phyloP scores from a whole-genome alignment of 2,888 invertebrate genomes.

The Resseliella maxima region DNA sequence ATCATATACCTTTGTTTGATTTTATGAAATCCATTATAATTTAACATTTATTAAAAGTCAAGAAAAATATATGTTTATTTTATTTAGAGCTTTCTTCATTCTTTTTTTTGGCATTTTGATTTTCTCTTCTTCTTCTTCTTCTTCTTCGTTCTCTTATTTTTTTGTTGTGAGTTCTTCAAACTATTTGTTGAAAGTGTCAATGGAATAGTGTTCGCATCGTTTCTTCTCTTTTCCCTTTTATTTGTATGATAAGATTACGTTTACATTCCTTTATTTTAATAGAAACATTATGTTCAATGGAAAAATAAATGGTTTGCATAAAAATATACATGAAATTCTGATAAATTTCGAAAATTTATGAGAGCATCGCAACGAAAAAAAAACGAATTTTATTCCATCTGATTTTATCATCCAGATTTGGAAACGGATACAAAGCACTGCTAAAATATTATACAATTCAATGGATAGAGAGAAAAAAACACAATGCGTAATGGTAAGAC shows the following conservation, averaged over 20 bases:
- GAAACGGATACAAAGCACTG: neutral
- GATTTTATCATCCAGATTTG: neutral
- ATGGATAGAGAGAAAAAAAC: neutral
- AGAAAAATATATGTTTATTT: conserved; percentile 53
- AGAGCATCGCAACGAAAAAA: neutral
- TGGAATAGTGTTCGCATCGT: neutral
- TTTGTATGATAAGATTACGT: conserved; percentile 10
- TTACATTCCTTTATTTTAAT: conserved; percentile 17
- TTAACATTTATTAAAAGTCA: conserved; percentile 37
- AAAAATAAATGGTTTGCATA: conserved; percentile 4
- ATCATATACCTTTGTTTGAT: conserved; percentile 4
- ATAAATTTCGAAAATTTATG: neutral
- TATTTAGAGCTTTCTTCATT: neutral
- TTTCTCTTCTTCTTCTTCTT: neutral
- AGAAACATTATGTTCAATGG: neutral
- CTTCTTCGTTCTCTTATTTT: too few relatives aligned
- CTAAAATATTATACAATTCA: neutral
- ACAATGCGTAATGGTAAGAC: neutral
- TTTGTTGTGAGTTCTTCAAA: too few relatives aligned
- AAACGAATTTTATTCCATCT: neutral
- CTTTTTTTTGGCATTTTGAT: neutral
- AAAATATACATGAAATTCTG: conserved; percentile 28
- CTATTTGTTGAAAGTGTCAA: neutral
- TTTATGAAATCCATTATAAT: conserved; percentile 19
- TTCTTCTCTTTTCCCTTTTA: neutral